Evolutionary conservation across 1,140 invertebrate genomes (phyloP).

Genomic region (Zaprionus ghesquierei): DNA sequence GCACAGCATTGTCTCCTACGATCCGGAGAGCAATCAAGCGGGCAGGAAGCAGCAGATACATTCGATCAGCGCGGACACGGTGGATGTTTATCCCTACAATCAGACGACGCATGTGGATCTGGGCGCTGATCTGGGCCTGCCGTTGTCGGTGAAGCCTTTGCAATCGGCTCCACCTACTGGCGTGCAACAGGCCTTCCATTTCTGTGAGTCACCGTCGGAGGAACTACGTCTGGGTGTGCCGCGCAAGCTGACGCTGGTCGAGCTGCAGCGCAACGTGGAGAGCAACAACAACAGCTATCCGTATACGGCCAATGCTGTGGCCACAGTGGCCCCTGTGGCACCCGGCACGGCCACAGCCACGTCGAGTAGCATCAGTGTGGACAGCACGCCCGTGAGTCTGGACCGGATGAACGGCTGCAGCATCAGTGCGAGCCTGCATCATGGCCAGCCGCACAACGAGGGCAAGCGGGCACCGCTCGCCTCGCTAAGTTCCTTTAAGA

Average conservation of each 20-base stretch:
- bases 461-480: constrained; percentile 87
- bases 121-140: constrained; percentile 30
- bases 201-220: constrained; percentile 69
- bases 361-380: constrained; percentile 76
- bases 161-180: constrained; percentile 59
- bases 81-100: constrained; percentile 79
- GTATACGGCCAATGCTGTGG: constrained; percentile 61
- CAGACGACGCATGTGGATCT: constrained; percentile 39
- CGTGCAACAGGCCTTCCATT: constrained; percentile 56
- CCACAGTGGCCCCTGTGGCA: constrained; percentile 18
- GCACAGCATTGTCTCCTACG: constrained; percentile 80
- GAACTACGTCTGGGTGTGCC: constrained; percentile 71
- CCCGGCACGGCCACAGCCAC: constrained; percentile 48
- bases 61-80: constrained; percentile 79
- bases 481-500: constrained; percentile 89
- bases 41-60: constrained; percentile 79
- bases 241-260: constrained; percentile 70
- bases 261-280: constrained; percentile 65
- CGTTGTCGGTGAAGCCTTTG: constrained; percentile 49
- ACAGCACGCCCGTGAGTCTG: constrained; percentile 71
- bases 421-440: constrained; percentile 61
- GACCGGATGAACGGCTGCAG: constrained; percentile 68
- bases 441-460: constrained; percentile 22
- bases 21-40: constrained; percentile 74
- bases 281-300: constrained; percentile 66